A percentile compares a stretch with the other conserved stretches of the same genome.
These are phyloP conservation scores for Catharus ustulatus DNA, from an alignment of 2,797 vertebrate genomes.

Conservation along the genomic window DNA sequence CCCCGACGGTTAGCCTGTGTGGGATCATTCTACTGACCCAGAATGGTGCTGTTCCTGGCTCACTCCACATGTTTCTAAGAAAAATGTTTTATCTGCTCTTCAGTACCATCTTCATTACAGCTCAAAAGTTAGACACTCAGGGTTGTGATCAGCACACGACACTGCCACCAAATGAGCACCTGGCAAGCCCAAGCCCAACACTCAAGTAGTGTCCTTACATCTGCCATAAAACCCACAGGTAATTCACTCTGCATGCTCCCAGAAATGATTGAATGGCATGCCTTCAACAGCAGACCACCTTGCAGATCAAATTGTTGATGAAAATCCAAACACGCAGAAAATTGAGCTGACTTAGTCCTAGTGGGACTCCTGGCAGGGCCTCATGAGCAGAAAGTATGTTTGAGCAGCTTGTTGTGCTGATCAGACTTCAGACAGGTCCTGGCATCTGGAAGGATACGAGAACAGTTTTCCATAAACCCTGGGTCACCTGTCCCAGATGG, in stretches of 20 bases:
- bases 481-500: neutral
- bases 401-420: neutral
- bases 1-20: accelerated
- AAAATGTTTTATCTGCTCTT: neutral
- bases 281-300: neutral
- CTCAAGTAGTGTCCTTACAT: neutral
- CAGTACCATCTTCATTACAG: neutral
- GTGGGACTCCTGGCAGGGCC: neutral
- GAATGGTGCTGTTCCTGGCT: neutral
- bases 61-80: neutral
- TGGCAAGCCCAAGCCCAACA: neutral
- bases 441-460: neutral
- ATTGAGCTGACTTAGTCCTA: neutral
- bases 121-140: neutral
- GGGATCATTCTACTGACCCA: neutral
- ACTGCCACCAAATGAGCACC: neutral
- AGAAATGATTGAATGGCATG: neutral
- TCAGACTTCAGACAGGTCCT: neutral
- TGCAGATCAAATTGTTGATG: neutral
- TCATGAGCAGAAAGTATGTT: neutral
- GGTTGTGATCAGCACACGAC: neutral
- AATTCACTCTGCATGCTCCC: neutral
- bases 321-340: neutral
- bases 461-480: neutral
- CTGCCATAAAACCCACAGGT: neutral